A percentile compares a stretch with the other conserved stretches of the same genome.
phyloP scores from a whole-genome alignment of 2,797 vertebrate species.

The Propithecus perrieri region DNA sequence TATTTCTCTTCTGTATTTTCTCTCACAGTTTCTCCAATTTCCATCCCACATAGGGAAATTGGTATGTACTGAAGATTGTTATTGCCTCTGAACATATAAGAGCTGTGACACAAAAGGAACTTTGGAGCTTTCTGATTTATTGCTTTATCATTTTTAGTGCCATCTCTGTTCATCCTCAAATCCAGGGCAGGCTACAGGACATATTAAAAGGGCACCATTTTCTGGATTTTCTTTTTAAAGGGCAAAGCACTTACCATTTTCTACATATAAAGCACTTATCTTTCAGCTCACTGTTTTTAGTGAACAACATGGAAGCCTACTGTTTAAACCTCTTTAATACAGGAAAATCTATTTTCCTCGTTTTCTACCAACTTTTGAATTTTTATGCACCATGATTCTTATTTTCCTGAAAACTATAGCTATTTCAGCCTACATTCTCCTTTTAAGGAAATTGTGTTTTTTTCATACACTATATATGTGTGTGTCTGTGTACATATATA shows the following conservation, averaged over 20 bases:
- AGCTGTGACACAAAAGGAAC: constrained; percentile 33
- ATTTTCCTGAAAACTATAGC: constrained; percentile 30
- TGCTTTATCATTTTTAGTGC: constrained; percentile 55
- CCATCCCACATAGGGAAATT: constrained; percentile 38
- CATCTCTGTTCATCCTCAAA: constrained; percentile 48
- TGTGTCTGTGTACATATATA: neutral
- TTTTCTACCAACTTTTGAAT: constrained; percentile 24
- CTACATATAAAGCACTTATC: constrained; percentile 50
- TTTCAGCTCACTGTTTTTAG: constrained; percentile 59
- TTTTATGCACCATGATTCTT: constrained; percentile 48
- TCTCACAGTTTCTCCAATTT: constrained; percentile 27
- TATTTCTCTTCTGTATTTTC: constrained; percentile 54
- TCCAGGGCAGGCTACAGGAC: constrained; percentile 37
- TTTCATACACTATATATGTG: neutral
- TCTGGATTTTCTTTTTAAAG: constrained; percentile 71
- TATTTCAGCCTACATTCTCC: constrained; percentile 5
- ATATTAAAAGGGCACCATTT: constrained; percentile 50
- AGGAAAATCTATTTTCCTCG: neutral
- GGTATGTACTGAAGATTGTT: constrained; percentile 17
- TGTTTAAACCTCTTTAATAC: constrained; percentile 37
- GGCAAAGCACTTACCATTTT: constrained; percentile 74
- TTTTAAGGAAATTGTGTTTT: neutral
- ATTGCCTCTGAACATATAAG: constrained; percentile 49
- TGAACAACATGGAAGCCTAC: neutral
- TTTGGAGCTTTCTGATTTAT: constrained; percentile 62